These are phyloP conservation scores for Phortica magna DNA, from an alignment of 2,888 invertebrate species.

Conservation along the genomic window DNA sequence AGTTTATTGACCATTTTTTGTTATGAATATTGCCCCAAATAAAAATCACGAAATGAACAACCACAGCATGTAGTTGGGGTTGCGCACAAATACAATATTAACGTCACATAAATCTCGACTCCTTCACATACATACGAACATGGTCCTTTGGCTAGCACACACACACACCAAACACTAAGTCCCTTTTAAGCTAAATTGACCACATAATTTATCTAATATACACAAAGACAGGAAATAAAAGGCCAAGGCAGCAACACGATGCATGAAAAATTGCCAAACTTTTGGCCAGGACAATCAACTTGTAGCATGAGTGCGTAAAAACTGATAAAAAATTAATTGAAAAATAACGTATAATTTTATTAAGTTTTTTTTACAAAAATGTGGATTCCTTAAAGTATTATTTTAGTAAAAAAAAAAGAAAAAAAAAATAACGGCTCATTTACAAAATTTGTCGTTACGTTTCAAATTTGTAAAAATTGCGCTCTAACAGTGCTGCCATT, in stretches of 20 bases:
- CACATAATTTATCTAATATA: conserved; percentile 73
- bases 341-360: too few species aligned
- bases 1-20: background rate
- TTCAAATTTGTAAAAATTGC: too few species aligned
- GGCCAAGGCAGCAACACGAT: background rate
- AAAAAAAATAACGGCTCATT: too few species aligned
- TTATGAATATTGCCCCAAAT: conserved; percentile 29
- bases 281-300: background rate
- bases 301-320: too few species aligned
- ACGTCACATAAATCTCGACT: conserved; percentile 68
- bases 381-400: too few species aligned
- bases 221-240: conserved; percentile 50
- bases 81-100: conserved; percentile 58
- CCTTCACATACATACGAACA: background rate
- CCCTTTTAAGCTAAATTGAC: conserved; percentile 75
- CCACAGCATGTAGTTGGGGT: conserved; percentile 25
- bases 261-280: background rate
- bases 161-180: conserved; percentile 67
- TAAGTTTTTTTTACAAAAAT: too few species aligned
- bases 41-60: conserved; percentile 10
- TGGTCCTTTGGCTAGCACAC: background rate
- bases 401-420: too few species aligned
- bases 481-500: too few species aligned
- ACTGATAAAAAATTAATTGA: too few species aligned
- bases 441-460: too few species aligned